Base-by-base conservation (phyloP, 2,113 vertebrate species). In the Amphilophus citrinellus region DNA sequence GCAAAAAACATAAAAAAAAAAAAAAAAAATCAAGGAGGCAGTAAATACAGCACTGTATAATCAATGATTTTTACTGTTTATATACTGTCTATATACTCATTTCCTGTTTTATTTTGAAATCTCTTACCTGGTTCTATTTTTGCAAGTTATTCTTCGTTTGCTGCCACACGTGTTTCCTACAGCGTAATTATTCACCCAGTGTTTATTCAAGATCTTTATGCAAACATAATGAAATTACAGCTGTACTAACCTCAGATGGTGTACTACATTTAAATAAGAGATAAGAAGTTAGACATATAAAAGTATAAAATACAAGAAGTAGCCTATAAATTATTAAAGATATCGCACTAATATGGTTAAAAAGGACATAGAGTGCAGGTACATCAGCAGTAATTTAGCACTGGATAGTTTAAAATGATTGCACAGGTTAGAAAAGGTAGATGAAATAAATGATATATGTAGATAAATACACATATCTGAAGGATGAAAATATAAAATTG, bases 151-250 rank as follows among this genome's bases (percentile, higher is more conserved):
- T 0, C 15, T 50, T 20, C 10, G 5, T 47, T 47, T 47, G 15
- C 13, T 15, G 44, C 44, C 5, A 14, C 27, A 15, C 47, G 10
- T 50, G 15, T 30, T 20, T 71, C 3, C 42, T 27, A 15, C 30
- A 24, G 3, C 42, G 15, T 50, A 18, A 50, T 71, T 71, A 50
- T 14, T 18, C 22, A 20, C 1, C 24, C 42, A 30, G 15, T 5
- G 18, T 27, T 47, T 47, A 47, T 27, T 68, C 14, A 68, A 5
- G 14, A 68, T 50, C 15, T 50, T 50, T 71, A 71, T 71, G 24
- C 65, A 71, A 71, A 30, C 42, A 30, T 50, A 71, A 17, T 50
- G 42, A 50, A 71, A 30, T 71, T 30, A 50, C 44, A 71, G 65
- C 42, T 50, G 9, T 71, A 30, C 22, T 71, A 71, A 50, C 15